Base-by-base conservation (phyloP, 2,797 vertebrate species). In the Pseudomugil gertrudae region DNA sequence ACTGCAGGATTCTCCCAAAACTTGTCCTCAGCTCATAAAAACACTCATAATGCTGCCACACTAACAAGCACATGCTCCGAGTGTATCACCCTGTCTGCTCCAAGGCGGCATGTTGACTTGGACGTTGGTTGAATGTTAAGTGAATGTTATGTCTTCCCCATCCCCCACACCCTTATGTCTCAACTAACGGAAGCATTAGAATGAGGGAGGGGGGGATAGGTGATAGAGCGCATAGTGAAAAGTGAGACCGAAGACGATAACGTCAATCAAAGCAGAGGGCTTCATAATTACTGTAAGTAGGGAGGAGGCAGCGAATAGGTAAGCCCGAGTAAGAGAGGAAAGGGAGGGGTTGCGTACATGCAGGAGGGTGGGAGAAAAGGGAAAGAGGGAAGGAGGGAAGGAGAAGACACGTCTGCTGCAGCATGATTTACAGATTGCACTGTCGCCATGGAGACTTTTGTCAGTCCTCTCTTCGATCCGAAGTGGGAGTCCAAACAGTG, bases 391-490 rank as follows among this genome's bases (percentile, higher is more conserved):
- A 84, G 80, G 74, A 77, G 84, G 85, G 81, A 86, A 84, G 80
- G 80, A 75, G 81, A 87, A 88, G 90, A 89, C 87, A 85, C 84
- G 86, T 90, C 87, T 91, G 86, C 85, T 83, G 87, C 91, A 90
- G 92, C 92, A 93, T 94, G 93, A 92, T 91, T 90, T 92, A 89
- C 84, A 89, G 90, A 92, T 92, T 89, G 83, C 87, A 84, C 86
- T 85, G 91, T 93, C 90, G 81, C 92, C 92, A 93, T 93, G 92
- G 92, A 93, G 91, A 93, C 92, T 93, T 95, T 94, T 94, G 91
- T 94, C 92, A 92, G 86, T 84, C 80, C 81, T 89, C 81, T 84
- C 84, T 89, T 90, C 88, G 36, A 86, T 91, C 89, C 85, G 85
- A 83, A 92, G 84, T 86, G 73, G 75, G 72, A 60, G 87, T 89